These are phyloP conservation scores for Odontamblyopus lacepedii DNA, from an alignment of 2,797 vertebrate species.

Conservation along the genomic window DNA sequence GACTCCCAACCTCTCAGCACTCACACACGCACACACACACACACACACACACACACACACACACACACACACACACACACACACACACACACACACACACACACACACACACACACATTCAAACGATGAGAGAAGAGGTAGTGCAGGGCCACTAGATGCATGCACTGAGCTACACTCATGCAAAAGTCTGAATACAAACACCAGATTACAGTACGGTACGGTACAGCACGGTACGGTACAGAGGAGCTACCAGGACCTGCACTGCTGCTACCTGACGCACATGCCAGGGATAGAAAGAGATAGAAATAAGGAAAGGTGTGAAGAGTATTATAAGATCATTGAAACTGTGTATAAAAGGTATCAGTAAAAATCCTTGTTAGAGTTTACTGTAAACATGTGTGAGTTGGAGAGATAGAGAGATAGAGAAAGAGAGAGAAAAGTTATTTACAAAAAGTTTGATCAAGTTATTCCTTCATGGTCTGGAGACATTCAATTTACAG, in stretches of 20 bases:
- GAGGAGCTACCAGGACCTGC: conserved; percentile 73
- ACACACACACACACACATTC: conserved; percentile 2
- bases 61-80: too few relatives aligned
- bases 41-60: background rate
- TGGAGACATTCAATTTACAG: conserved; percentile 58
- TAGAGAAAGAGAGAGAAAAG: conserved; percentile 43
- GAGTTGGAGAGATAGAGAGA: conserved; percentile 61
- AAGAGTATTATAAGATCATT: conserved; percentile 62
- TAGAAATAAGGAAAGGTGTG: conserved; percentile 29
- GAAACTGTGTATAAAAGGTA: conserved; percentile 91
- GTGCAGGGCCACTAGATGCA: conserved; percentile 71
- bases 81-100: too few relatives aligned
- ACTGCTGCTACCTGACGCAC: conserved; percentile 71
- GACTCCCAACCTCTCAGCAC: conserved; percentile 22
- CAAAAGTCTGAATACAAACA: conserved; percentile 68
- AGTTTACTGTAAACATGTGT: conserved; percentile 97
- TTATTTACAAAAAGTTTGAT: conserved; percentile 75
- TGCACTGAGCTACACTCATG: conserved; percentile 77
- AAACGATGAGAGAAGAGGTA: conserved; percentile 54
- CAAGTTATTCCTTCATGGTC: conserved; percentile 56
- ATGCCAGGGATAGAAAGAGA: conserved; percentile 46
- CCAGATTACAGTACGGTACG: conserved; percentile 65
- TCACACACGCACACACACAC: too few relatives aligned
- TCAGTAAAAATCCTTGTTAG: conserved; percentile 91
- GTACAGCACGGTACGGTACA: conserved; percentile 66